Base-by-base conservation (phyloP, 2,797 vertebrate genomes). In the Spheniscus humboldti region DNA sequence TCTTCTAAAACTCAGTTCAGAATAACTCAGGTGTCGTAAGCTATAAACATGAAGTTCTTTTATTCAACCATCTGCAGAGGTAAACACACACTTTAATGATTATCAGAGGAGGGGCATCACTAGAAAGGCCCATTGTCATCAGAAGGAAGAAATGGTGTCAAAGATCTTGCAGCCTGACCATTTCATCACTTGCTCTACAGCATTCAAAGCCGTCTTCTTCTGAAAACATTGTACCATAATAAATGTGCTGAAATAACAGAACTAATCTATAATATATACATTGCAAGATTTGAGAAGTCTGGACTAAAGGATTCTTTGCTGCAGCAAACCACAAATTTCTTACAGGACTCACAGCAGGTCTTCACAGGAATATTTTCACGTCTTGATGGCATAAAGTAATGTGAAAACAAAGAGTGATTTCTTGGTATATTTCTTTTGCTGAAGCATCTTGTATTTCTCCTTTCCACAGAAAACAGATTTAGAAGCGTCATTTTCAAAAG, bases 11-110 rank as follows among this genome's bases (percentile, higher is more conserved):
- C 35, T 77, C 45, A 11, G 19, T 48, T 87, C 56, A 76, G 64
- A 82, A 48, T 73, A 82, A 67, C 64, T 89, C 13, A 14, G 13
- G 7, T 24, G 0, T 68, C 78, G 55, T 6, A 22, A 20, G 10
- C 30, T 59, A 66, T 45, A 74, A 74, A 62, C 4, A 41, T 10
- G 16, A 72, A 0, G 4, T 73, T 67, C 11, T 83, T 90, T 53
- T 33, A 20, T 31, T 71, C 47, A 39, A 1, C 4, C 1, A 0
- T n/a, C 57, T 62, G 45, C 5, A 5, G 13, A 69, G 7, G 10
- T 20, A 25, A 19, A 30, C 20, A 9, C 7, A 23, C 13, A 20
- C 13, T 59, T 64, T 41, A 84, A 43, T 31, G 55, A n/a, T 31
- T 39, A 59, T 28, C 17, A 81, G 41, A 72, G 67, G 16, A 83